Base-by-base conservation (phyloP, 2,888 invertebrate species). In the Drosophila demipolita region DNA sequence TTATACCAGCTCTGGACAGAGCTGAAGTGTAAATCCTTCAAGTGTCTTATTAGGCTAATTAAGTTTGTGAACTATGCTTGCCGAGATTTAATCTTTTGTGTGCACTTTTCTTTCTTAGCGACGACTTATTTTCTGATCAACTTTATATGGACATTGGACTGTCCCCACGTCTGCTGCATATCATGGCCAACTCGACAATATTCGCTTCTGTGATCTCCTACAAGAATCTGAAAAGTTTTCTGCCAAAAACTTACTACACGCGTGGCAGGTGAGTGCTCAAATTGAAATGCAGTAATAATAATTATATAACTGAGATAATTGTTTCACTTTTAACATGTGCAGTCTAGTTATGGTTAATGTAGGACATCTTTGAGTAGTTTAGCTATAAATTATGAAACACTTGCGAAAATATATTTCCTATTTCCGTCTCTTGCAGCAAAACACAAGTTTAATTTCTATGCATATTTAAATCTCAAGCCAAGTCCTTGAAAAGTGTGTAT, bases 161-260 rank as follows among this genome's bases (percentile, higher is more conserved):
- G 2, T 92, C 92, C 3, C 78, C 87, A n/a, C 90, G 91, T 9
- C 83, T 93, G 69, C 82, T 91, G 57, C 91, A 93, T 66, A 91
- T 93, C 61, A 92, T 93, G 90, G 80, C 92, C 66, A 93, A 93
- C 70, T 91, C 92, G 48, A 93, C 93, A 70, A 91, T 93, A 74
- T 92, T 93, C 61, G 91, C 93, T 26, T 92, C 93, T 50, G 92
- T 93, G 61, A 93, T 93, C 65, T 92, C 93, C 23, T 93, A 93
- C 65, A 92, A 92, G 78, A 93, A 93, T 81, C 87, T 93, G 20
- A 93, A 93, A 72, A 92, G 91, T 78, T 93, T 93, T 80, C 76
- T 93, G 40, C 93, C 93, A 11, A 92, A 91, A 83, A 93, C 93
- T 32, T 93, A 93, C 78, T 93, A 92, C 70, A 91, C 92, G 2